Conservation (phyloP, 2,797 vertebrate species). For the Scomberomorus guttatus region DNA sequence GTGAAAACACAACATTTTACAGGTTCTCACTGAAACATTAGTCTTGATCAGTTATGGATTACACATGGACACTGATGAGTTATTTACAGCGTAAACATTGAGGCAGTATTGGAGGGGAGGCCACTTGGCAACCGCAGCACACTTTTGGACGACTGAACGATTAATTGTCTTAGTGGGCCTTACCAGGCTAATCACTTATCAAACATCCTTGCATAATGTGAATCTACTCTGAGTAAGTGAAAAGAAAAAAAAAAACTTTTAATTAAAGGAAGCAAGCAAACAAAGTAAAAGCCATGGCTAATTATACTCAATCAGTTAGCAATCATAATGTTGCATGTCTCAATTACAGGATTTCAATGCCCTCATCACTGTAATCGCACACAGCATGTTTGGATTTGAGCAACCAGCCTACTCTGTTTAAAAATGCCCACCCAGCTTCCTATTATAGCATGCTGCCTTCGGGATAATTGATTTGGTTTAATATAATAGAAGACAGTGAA, state of each 20-base stretch:
- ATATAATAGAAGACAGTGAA: slow-evolving; percentile 74
- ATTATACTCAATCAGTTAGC: slow-evolving; percentile 81
- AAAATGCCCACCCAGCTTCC: slow-evolving; percentile 70
- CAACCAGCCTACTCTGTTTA: slow-evolving; percentile 49
- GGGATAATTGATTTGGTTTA: slow-evolving; percentile 77
- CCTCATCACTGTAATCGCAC: slow-evolving; percentile 64
- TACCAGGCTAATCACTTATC: slow-evolving; percentile 72
- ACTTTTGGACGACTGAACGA: slow-evolving; percentile 57
- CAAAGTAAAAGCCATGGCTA: slow-evolving; percentile 73
- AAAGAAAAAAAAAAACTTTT: slow-evolving; percentile 65
- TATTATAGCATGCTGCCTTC: slow-evolving; percentile 62
- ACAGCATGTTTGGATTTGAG: slow-evolving; percentile 51
- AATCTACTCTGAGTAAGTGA: slow-evolving; percentile 47
- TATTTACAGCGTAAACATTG: slow-evolving; percentile 27
- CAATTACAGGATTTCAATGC: slow-evolving; percentile 78
- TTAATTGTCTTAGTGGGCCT: slow-evolving; percentile 67
- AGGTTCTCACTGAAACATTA: not conserved
- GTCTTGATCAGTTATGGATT: not conserved
- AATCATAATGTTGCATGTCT: slow-evolving; percentile 78
- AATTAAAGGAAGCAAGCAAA: slow-evolving; percentile 79
- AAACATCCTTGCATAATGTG: slow-evolving; percentile 60
- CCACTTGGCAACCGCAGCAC: slow-evolving; percentile 44
- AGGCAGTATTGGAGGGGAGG: not conserved
- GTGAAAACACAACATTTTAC: not conserved
- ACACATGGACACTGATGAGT: slow-evolving; percentile 2